Evolutionary conservation across 2,888 invertebrate genomes (phyloP).

Genomic region (Drosophila silvestris): DNA sequence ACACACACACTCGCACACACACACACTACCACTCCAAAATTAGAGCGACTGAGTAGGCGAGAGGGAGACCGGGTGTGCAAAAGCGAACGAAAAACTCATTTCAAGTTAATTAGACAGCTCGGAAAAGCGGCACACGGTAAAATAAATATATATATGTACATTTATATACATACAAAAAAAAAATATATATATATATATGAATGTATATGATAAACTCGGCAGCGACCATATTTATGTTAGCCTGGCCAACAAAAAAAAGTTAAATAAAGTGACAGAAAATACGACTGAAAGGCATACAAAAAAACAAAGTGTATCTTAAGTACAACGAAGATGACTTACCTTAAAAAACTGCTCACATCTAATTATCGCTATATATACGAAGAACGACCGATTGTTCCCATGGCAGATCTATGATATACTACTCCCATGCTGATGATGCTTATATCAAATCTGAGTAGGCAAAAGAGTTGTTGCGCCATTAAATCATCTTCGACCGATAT

Average conservation of each 20-base stretch:
- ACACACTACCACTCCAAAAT: conserved; percentile 11
- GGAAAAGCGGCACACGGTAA: conserved; percentile 11
- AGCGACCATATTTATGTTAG: conserved; percentile 6
- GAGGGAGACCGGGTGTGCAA: background rate
- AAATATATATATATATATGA: background rate
- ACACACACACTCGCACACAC: conserved; percentile 18
- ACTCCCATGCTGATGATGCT: too few species aligned
- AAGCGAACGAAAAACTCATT: conserved; percentile 55
- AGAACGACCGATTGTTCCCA: background rate
- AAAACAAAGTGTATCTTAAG: background rate
- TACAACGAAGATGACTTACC: background rate
- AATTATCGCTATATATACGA: background rate
- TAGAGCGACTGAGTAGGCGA: background rate
- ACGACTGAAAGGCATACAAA: conserved; percentile 11
- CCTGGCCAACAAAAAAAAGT: background rate
- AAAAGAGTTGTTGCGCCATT: background rate
- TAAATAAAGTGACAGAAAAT: conserved; percentile 13
- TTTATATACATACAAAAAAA: background rate
- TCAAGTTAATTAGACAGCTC: conserved; percentile 65
- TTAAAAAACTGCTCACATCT: background rate
- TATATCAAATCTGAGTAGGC: background rate
- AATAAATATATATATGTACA: background rate
- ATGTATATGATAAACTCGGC: conserved; percentile 7
- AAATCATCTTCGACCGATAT: background rate
- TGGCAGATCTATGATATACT: background rate